Percentiles rank a stretch among this genome's conserved stretches.
Conservation (phyloP, 2,797 vertebrate species). For the Enteromius anoplus region DNA sequence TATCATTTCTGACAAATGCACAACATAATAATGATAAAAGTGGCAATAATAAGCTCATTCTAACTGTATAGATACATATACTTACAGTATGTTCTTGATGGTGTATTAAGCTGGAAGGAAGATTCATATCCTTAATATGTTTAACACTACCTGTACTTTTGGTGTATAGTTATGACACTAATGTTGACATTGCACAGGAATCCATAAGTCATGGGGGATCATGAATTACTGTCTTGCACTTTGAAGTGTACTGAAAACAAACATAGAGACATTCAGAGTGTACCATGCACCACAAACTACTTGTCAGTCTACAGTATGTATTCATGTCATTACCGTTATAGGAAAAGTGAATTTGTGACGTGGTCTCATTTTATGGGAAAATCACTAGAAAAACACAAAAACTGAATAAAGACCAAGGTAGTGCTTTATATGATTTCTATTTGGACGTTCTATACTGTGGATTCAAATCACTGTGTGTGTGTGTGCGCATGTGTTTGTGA, state of each 20-base stretch:
- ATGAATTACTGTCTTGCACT: neutral
- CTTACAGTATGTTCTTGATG: conserved; percentile 29
- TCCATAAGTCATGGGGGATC: neutral
- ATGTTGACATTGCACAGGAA: conserved; percentile 36
- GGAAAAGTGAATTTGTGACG: conserved; percentile 46
- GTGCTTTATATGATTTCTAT: conserved; percentile 31
- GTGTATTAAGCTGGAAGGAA: conserved; percentile 25
- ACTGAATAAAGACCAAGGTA: conserved; percentile 25
- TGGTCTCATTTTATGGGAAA: conserved; percentile 37
- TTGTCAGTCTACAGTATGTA: conserved; percentile 19
- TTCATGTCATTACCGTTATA: conserved; percentile 34
- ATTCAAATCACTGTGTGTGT: conserved; percentile 41
- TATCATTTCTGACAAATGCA: conserved; percentile 64
- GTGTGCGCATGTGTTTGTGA: conserved; percentile 37
- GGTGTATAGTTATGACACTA: conserved; percentile 11
- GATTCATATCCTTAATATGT: conserved; percentile 19
- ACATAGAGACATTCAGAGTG: conserved; percentile 21
- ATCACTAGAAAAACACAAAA: conserved; percentile 36
- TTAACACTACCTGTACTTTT: conserved; percentile 29
- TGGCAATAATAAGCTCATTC: conserved; percentile 76
- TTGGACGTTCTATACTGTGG: conserved; percentile 46
- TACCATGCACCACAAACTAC: conserved; percentile 41
- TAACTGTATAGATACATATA: conserved; percentile 41
- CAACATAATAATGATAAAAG: conserved; percentile 75
- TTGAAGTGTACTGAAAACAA: conserved; percentile 11